A percentile compares a stretch with the other conserved stretches of the same genome.
Evolutionary conservation across 2,113 vertebrate species (phyloP).

Genomic region (Lipotes vexillifer): DNA sequence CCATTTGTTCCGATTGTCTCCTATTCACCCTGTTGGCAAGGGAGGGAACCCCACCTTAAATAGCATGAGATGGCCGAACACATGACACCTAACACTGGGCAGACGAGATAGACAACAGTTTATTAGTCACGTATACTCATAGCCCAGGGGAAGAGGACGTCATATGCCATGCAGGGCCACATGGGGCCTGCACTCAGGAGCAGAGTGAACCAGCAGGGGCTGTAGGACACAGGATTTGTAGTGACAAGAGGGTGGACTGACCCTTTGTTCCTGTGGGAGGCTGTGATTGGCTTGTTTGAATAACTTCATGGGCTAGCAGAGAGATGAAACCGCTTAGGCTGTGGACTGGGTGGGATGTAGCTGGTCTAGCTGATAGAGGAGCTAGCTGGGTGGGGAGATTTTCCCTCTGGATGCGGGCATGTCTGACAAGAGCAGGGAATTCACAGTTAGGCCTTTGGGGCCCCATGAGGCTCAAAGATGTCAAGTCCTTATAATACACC

Average conservation of each 20-base stretch:
- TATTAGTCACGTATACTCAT: too few species aligned
- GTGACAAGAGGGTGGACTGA: too few species aligned
- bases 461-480: neutral
- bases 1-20: neutral
- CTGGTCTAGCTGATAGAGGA: neutral
- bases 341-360: too few species aligned
- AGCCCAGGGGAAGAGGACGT: neutral
- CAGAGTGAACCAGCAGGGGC: neutral
- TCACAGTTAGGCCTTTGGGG: neutral
- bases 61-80: neutral
- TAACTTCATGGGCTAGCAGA: too few species aligned
- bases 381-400: neutral
- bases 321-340: too few species aligned
- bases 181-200: neutral
- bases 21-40: neutral
- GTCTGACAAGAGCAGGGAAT: neutral
- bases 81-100: neutral
- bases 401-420: neutral
- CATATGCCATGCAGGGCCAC: neutral
- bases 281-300: too few species aligned
- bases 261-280: too few species aligned
- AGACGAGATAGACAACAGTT: neutral
- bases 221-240: too few species aligned
- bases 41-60: neutral
- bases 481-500: neutral